These are phyloP conservation scores for Dasypogon diadema DNA, from an alignment of 2,888 invertebrate genomes.

Conservation along the genomic window DNA sequence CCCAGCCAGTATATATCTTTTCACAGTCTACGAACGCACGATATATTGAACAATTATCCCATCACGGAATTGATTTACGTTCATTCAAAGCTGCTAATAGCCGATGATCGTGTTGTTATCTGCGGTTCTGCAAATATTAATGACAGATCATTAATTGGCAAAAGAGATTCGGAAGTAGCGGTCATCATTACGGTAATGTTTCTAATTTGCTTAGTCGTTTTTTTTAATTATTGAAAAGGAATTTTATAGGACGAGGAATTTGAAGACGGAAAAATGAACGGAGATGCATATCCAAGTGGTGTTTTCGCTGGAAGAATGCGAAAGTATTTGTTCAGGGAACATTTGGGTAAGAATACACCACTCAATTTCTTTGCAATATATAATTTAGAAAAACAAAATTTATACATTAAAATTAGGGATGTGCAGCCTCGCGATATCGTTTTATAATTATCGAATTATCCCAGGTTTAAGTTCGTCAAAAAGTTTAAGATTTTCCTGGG, in stretches of 20 bases:
- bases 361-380: too few relatives aligned
- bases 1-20: slow-evolving; percentile 91
- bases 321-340: slow-evolving; percentile 89
- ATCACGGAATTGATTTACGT: slow-evolving; percentile 97
- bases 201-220: background rate
- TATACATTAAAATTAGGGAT: too few relatives aligned
- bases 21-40: slow-evolving; percentile 88
- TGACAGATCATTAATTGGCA: slow-evolving; percentile 94
- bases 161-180: slow-evolving; percentile 94
- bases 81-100: slow-evolving; percentile 95
- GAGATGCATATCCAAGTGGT: slow-evolving; percentile 83
- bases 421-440: too few relatives aligned
- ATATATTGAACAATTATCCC: slow-evolving; percentile 80
- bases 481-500: too few relatives aligned
- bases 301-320: slow-evolving; percentile 87
- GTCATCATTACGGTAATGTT: slow-evolving; percentile 82
- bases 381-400: too few relatives aligned
- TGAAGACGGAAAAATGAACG: slow-evolving; percentile 86
- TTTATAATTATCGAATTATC: too few relatives aligned
- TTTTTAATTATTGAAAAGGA: slow-evolving; percentile 39
- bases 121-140: slow-evolving; percentile 99
- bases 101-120: slow-evolving; percentile 90
- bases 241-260: slow-evolving; percentile 79
- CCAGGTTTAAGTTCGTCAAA: too few relatives aligned
- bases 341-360: slow-evolving; percentile 80